Base-by-base conservation (phyloP, 2,113 vertebrate species). In the Ameiurus melas region DNA sequence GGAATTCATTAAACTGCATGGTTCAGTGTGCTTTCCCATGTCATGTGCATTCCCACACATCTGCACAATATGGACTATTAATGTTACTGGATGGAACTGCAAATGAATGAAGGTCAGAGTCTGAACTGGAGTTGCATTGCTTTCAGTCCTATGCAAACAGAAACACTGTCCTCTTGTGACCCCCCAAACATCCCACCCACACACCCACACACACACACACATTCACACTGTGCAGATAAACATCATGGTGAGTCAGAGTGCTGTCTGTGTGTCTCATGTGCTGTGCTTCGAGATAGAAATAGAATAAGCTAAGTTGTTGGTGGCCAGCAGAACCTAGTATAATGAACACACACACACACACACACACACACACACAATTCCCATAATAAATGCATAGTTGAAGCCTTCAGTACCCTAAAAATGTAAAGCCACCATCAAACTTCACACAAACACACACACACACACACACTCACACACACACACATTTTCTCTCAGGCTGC, bases 1-100 rank as follows among this genome's bases (percentile, higher is more conserved):
- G 93, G 91, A 93, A 93, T 94, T 92, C 92, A 94, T 94, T 92
- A 92, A 83, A 57, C 73, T 36, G 73, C 92, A 82, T 22, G 84
- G 4, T 12, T 53, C 36, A 43, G 64, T 79, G 36, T 58, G 33
- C 55, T 62, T 43, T 43, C 4, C 39, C 27, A 64, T 66, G 77
- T 47, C 64, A 82, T 83, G n/a, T 33, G 70, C 84, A 86, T 81
- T 47, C 88, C 27, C 64, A 71, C 36, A 73, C 43, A 68, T 53
- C 43, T 81, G 19, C 27, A 30, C 57, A 27, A 43, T 27, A 83
- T 5, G 33, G 85, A n/a, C 33, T 53, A 25, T n/a, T 39, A 80
- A 36, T 51, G 43, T 64, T 62, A 64, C 20, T 16, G 77, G 57
- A 68, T 55, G 17, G n/a, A 55, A 80, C 30, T 80, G 43, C 20